phyloP scores from a whole-genome alignment of 2,888 invertebrate genomes.

The Nephrotoma guestfalica region DNA sequence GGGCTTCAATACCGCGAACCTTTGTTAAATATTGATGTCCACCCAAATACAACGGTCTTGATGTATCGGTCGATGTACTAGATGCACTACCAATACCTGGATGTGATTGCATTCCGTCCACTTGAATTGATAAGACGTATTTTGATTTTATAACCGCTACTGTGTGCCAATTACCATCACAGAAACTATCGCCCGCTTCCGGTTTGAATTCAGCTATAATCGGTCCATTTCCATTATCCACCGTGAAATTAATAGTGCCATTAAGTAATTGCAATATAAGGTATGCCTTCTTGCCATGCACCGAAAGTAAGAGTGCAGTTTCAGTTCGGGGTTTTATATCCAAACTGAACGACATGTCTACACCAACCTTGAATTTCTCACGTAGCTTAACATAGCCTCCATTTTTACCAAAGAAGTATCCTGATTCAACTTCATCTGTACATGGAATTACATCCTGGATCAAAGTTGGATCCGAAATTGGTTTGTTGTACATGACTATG shows the following conservation, averaged over 20 bases:
- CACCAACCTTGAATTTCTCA: slow-evolving; percentile 66
- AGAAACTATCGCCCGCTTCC: slow-evolving; percentile 54
- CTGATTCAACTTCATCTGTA: slow-evolving; percentile 60
- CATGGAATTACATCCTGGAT: slow-evolving; percentile 60
- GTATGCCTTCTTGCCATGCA: slow-evolving; percentile 70
- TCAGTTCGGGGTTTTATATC: slow-evolving; percentile 75
- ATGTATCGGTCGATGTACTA: slow-evolving; percentile 58
- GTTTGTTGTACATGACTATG: slow-evolving; percentile 52
- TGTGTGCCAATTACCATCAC: slow-evolving; percentile 92
- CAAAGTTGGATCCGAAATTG: slow-evolving; percentile 42
- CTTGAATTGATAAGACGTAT: slow-evolving; percentile 74
- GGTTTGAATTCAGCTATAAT: slow-evolving; percentile 58
- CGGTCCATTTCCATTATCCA: slow-evolving; percentile 66
- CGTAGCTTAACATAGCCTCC: slow-evolving; percentile 54
- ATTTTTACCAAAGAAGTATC: slow-evolving; percentile 69
- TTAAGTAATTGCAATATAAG: slow-evolving; percentile 76
- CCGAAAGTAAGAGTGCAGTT: slow-evolving; percentile 73
- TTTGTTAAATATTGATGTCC: slow-evolving; percentile 52
- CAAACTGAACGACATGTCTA: slow-evolving; percentile 62
- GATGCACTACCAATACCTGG: slow-evolving; percentile 54
- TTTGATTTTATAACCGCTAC: slow-evolving; percentile 74
- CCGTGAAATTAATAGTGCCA: slow-evolving; percentile 68
- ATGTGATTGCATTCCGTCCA: slow-evolving; percentile 63
- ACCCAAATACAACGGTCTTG: slow-evolving; percentile 78
- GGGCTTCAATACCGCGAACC: slow-evolving; percentile 51